A percentile compares a stretch with the other conserved stretches of the same genome.
Evolutionary conservation across 2,797 vertebrate species (phyloP).

Genomic region (Siniperca scherzeri): DNA sequence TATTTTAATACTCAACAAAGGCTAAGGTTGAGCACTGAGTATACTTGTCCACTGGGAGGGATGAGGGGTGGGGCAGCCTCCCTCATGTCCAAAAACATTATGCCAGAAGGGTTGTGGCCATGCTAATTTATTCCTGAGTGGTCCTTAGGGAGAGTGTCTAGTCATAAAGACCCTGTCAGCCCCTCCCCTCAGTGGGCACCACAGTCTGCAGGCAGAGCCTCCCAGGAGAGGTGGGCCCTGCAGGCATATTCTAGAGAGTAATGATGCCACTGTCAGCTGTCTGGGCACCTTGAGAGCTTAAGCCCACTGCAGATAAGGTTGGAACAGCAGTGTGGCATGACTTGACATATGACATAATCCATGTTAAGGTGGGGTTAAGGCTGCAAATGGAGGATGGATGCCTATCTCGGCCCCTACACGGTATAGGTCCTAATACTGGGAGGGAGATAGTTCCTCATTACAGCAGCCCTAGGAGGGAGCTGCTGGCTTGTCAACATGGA

Average conservation of each 20-base stretch:
- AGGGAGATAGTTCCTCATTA: conserved; percentile 76
- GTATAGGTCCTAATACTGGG: conserved; percentile 48
- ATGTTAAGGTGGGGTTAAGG: conserved; percentile 60
- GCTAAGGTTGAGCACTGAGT: conserved; percentile 75
- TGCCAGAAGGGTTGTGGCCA: conserved; percentile 78
- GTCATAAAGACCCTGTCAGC: conserved; percentile 83
- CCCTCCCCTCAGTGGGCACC: conserved; percentile 69
- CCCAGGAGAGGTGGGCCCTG: conserved; percentile 70
- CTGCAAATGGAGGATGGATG: conserved; percentile 52
- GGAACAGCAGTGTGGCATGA: conserved; percentile 59
- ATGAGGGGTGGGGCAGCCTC: conserved; percentile 70
- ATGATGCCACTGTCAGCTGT: conserved; percentile 81
- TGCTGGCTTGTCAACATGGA: conserved; percentile 84
- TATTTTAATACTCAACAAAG: conserved; percentile 84
- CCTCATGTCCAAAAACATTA: conserved; percentile 83
- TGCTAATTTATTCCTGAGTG: conserved; percentile 84
- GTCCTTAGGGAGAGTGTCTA: conserved; percentile 81
- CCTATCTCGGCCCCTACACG: conserved; percentile 28
- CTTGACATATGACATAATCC: conserved; percentile 78
- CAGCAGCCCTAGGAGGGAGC: conserved; percentile 85
- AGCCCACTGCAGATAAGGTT: conserved; percentile 61
- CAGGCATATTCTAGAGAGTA: conserved; percentile 74
- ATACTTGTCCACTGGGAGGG: conserved; percentile 76
- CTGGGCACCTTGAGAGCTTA: conserved; percentile 73
- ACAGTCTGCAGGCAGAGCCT: conserved; percentile 67